phyloP scores from a whole-genome alignment of 2,797 vertebrate species.

The Danio albolineatus region DNA sequence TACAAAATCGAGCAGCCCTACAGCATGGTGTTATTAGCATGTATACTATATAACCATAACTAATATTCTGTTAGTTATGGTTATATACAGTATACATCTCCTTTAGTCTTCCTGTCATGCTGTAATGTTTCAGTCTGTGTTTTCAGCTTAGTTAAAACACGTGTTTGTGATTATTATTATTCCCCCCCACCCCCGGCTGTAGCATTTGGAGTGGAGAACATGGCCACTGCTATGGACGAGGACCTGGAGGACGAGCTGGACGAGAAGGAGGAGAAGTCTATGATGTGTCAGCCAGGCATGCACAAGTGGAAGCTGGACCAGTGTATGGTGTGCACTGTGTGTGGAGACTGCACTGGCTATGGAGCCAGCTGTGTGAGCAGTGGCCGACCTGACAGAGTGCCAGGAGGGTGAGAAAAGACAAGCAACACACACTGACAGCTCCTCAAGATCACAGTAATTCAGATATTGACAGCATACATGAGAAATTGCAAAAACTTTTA shows the following conservation, averaged over 20 bases:
- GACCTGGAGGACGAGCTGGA: slow-evolving; percentile 97
- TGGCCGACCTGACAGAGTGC: slow-evolving; percentile 94
- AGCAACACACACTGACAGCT: background rate
- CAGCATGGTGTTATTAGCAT: no score
- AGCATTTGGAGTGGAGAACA: slow-evolving; percentile 96
- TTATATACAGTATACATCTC: background rate
- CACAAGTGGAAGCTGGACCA: slow-evolving; percentile 99
- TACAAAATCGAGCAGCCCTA: no score
- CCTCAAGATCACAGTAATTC: background rate
- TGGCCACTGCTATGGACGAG: slow-evolving; percentile 99
- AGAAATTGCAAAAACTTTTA: background rate
- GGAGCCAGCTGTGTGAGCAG: slow-evolving; percentile 99
- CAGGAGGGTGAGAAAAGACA: slow-evolving; percentile 85
- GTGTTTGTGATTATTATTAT: background rate
- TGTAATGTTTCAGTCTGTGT: background rate
- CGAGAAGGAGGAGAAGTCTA: slow-evolving; percentile 97
- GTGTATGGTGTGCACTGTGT: slow-evolving; percentile 99
- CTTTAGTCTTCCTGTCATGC: background rate
- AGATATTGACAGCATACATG: background rate
- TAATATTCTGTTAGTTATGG: background rate
- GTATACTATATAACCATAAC: background rate
- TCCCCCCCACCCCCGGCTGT: background rate
- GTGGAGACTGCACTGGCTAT: slow-evolving; percentile 97
- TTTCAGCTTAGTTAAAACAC: background rate
- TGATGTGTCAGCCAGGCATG: slow-evolving; percentile 99